A percentile compares a stretch with the other conserved stretches of the same genome.
phyloP scores from a whole-genome alignment of 2,888 invertebrate genomes.

The Apamea sordens region DNA sequence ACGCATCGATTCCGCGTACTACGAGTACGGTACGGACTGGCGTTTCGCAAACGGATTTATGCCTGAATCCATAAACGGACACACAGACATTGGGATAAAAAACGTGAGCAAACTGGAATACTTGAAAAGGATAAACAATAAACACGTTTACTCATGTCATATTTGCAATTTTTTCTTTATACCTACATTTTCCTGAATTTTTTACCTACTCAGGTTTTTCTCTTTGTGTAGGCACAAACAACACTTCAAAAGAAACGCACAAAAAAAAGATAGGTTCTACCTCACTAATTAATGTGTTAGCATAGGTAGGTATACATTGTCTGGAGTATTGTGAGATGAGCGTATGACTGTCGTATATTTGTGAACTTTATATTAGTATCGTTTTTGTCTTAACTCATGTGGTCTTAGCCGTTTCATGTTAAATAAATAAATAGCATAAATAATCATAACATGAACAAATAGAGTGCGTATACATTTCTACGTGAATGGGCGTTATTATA shows the following conservation, averaged over 20 bases:
- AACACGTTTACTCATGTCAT: conserved; percentile 64
- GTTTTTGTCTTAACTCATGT: neutral
- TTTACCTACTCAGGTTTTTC: neutral
- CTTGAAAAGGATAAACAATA: conserved; percentile 66
- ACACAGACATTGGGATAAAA: conserved; percentile 69
- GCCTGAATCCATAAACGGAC: conserved; percentile 78
- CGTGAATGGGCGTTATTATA: neutral
- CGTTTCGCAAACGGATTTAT: conserved; percentile 85
- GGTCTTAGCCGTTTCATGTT: neutral
- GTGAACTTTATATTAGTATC: neutral
- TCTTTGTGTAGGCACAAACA: conserved; percentile 19
- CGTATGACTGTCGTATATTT: neutral
- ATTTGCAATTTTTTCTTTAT: conserved; percentile 52
- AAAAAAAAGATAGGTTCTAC: neutral
- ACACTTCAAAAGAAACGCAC: conserved; percentile 2
- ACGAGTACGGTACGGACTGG: conserved; percentile 69
- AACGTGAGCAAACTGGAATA: conserved; percentile 66
- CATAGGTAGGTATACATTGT: neutral
- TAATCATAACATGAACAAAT: neutral
- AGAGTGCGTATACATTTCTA: too few species aligned
- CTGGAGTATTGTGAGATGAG: neutral
- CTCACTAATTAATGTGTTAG: too few species aligned
- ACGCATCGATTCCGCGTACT: conserved; percentile 79
- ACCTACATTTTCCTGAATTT: conserved; percentile 19
- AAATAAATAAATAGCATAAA: neutral